phyloP scores from a whole-genome alignment of 1,140 invertebrate species.

The Penaeus japonicus region DNA sequence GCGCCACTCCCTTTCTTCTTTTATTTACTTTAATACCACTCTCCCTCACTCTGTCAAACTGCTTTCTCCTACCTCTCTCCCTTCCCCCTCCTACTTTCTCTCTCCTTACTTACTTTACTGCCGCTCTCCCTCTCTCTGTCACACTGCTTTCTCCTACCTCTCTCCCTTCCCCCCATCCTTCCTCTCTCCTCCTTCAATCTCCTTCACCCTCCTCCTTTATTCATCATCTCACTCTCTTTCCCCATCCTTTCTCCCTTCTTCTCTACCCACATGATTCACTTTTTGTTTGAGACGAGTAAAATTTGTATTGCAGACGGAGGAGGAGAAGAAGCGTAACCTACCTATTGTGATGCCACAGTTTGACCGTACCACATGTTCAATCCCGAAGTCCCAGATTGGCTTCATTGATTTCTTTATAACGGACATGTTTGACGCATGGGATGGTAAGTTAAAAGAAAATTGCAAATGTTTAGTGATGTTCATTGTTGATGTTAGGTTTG shows the following conservation, averaged over 20 bases:
- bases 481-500: neutral
- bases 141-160: neutral
- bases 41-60: neutral
- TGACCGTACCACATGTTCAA: slow-evolving; percentile 88
- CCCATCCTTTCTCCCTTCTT: neutral
- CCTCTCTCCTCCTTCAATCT: slow-evolving; percentile 26
- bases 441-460: slow-evolving; percentile 78
- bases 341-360: slow-evolving; percentile 98
- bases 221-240: neutral
- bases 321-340: slow-evolving; percentile 83
- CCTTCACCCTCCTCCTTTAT: neutral
- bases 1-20: no score
- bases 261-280: neutral
- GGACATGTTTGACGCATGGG: slow-evolving; percentile 97
- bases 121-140: no score
- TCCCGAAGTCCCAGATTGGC: slow-evolving; percentile 94
- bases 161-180: neutral
- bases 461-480: neutral
- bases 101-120: neutral
- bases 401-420: slow-evolving; percentile 97
- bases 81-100: no score
- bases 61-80: neutral
- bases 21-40: no score
- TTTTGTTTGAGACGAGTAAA: neutral
- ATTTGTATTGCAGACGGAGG: slow-evolving; percentile 78